Evolutionary conservation across 2,113 vertebrate species (phyloP), one percentile per base, ranked within the genome.

Genomic region (Caranx melampygus): DNA sequence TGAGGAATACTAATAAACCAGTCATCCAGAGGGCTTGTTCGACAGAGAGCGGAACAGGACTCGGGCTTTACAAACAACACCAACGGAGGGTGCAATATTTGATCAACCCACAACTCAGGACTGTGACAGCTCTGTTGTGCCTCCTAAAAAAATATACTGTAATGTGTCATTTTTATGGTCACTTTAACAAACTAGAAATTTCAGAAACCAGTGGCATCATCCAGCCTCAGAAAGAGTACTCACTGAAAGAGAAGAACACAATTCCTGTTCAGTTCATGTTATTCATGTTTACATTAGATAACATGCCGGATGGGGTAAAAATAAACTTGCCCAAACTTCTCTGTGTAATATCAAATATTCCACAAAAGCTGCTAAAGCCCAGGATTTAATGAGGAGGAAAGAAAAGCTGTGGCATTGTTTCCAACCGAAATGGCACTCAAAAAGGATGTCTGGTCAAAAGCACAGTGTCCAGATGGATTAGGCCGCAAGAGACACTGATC

Each of bases 1-100:
- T n/a, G 51, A 80, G 55, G 91, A 91, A 92, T 92, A 90, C 88
- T 91, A 91, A 92, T 91, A 86, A 80, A 83, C 13, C 47, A 33
- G 64, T 81, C 59, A 81, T 42, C 3, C 42, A 66, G 26, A 47
- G 63, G 54, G 33, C 66, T 52, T 14, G n/a, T 69, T 81, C 15
- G 2, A 54, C 37, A 12, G 61, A 64, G 70, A 65, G 13, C n/a
- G 35, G 61, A 75, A 34, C 47, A 40, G 15, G 18, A 72, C 21
- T 6, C 33, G 5, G 47, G 44, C 72, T 21, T 63, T 44, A 65
- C 57, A 79, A 78, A 79, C 51, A 72, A 44, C 12, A 52, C 60
- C 0, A 44, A 73, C 12, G 18, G 31, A 83, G 20, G 42, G n/a
- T 55, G n/a, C 33, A 55, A 34, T 63, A 58, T 70, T 44, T 49